Conservation (phyloP, 2,797 vertebrate species). For the Neosalanx taihuensis region DNA sequence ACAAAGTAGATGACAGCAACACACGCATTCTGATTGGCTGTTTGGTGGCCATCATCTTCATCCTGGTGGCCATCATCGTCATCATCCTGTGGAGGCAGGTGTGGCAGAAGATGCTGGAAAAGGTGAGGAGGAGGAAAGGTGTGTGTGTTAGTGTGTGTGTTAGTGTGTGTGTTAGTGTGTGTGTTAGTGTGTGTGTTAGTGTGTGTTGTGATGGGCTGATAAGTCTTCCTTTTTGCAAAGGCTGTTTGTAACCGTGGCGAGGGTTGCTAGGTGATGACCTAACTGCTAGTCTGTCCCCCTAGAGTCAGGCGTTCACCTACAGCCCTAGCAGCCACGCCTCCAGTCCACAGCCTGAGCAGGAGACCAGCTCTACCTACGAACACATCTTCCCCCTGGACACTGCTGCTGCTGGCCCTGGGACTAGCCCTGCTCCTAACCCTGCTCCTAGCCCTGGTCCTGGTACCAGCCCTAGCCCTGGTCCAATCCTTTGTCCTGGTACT, state of each 20-base stretch:
- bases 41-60: conserved; percentile 97
- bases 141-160: not conserved
- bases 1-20: conserved; percentile 97
- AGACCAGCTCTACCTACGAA: conserved; percentile 91
- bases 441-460: no score
- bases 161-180: not conserved
- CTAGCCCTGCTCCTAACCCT: no score
- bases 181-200: not conserved
- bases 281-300: conserved; percentile 94
- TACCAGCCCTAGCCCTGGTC: no score
- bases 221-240: conserved; percentile 51
- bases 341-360: conserved; percentile 81
- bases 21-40: conserved; percentile 95
- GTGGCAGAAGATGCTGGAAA: conserved; percentile 99
- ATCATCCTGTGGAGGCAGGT: conserved; percentile 98
- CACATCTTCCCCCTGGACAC: conserved; percentile 88
- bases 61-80: conserved; percentile 93
- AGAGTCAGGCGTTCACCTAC: conserved; percentile 93
- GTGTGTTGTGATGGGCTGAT: conserved; percentile 9
- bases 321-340: conserved; percentile 80
- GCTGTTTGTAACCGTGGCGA: conserved; percentile 82
- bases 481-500: no score
- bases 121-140: conserved; percentile 73
- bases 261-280: conserved; percentile 96
- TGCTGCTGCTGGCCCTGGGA: no score